A percentile compares a stretch with the other conserved stretches of the same genome.
These are phyloP conservation scores for Ceratina calcarata DNA, from an alignment of 1,140 invertebrate species.

Conservation along the genomic window DNA sequence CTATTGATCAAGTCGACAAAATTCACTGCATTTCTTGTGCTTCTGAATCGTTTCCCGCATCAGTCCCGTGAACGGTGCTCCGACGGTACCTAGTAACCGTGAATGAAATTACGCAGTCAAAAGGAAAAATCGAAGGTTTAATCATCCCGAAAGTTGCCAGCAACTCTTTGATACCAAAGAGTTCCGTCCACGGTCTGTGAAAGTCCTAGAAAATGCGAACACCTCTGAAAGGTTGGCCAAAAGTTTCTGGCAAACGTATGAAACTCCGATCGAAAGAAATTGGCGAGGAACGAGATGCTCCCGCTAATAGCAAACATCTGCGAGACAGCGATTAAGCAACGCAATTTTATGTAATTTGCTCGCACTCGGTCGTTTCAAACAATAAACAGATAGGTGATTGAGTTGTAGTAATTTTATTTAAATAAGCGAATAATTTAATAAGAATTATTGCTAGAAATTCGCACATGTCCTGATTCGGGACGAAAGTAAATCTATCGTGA, in stretches of 20 bases:
- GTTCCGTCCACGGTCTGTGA: neutral
- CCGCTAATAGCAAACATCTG: neutral
- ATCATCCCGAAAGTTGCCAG: slow-evolving; percentile 44
- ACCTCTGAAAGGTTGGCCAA: neutral
- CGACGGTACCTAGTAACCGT: neutral
- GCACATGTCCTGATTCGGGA: neutral
- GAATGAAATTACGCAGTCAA: neutral
- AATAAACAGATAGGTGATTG: neutral
- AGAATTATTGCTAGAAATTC: slow-evolving; percentile 3
- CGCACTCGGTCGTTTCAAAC: neutral
- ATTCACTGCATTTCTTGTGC: neutral
- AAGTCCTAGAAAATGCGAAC: neutral
- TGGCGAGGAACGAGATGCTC: no score
- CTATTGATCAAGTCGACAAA: neutral
- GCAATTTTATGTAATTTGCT: neutral
- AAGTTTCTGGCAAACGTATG: neutral
- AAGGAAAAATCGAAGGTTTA: neutral
- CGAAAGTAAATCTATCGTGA: slow-evolving; percentile 24
- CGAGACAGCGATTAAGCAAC: slow-evolving; percentile 6
- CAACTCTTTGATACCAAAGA: slow-evolving; percentile 40
- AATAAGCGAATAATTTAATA: slow-evolving; percentile 13
- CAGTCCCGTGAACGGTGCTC: slow-evolving; percentile 9
- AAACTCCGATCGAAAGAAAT: neutral
- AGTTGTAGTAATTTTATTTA: slow-evolving; percentile 14
- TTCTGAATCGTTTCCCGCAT: neutral